Conservation (phyloP, 1,140 invertebrate genomes). For the Gryllus bimaculatus region DNA sequence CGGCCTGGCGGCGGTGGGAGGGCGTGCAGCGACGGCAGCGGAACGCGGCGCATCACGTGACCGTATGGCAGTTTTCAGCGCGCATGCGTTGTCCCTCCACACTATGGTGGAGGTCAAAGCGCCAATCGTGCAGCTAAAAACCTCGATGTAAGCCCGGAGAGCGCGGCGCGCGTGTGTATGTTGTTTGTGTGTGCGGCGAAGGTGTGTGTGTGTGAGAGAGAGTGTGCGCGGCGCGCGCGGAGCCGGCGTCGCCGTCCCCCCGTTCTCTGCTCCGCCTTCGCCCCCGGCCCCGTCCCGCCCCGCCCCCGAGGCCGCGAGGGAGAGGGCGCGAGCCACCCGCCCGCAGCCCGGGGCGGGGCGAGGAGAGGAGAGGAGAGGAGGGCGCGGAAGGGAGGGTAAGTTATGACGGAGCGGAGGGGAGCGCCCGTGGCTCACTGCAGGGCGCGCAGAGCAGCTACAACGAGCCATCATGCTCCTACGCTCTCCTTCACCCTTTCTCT, state of each 20-base stretch:
- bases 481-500: no score
- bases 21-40: not conserved
- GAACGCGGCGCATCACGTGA: constrained; percentile 13
- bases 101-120: constrained; percentile 12
- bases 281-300: not conserved
- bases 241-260: not conserved
- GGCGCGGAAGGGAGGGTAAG: not conserved
- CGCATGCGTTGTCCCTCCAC: constrained; percentile 21
- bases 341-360: not conserved
- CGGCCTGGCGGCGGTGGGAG: not conserved
- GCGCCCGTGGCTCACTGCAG: no score
- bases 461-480: no score
- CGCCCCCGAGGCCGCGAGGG: not conserved
- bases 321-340: not conserved
- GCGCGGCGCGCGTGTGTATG: not conserved
- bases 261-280: not conserved
- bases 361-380: not conserved
- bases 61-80: constrained; percentile 6
- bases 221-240: not conserved
- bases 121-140: constrained; percentile 18
- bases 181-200: not conserved
- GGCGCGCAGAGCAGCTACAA: no score
- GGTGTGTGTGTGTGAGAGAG: not conserved
- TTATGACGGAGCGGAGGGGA: not conserved
- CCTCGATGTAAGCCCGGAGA: constrained; percentile 1